These are phyloP conservation scores for Penaeus chinensis DNA, from an alignment of 1,140 invertebrate species.

Conservation along the genomic window DNA sequence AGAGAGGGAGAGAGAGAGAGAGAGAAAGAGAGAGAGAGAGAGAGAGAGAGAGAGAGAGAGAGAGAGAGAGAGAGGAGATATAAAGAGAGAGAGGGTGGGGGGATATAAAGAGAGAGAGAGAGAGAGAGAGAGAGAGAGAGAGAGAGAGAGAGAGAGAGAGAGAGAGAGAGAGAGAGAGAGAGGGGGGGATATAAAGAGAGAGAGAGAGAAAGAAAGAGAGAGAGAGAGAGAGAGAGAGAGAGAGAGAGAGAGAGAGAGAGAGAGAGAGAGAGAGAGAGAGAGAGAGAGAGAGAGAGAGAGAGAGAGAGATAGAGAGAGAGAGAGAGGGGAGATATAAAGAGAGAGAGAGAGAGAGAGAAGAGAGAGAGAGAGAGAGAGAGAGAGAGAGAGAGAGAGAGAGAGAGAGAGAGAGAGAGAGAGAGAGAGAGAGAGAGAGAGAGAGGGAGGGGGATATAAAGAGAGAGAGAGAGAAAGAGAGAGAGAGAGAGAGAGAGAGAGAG, in stretches of 20 bases:
- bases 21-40: too few relatives aligned
- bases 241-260: conserved; percentile 12
- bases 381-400: background rate
- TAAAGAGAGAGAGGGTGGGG: conserved; percentile 13
- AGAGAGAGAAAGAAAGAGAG: background rate
- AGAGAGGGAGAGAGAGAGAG: too few relatives aligned
- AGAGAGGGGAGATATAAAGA: background rate
- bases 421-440: too few relatives aligned
- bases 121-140: background rate
- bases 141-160: conserved; percentile 35
- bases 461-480: too few relatives aligned
- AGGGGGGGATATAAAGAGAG: conserved; percentile 4
- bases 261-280: conserved; percentile 11
- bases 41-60: too few relatives aligned
- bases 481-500: too few relatives aligned
- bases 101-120: conserved; percentile 1
- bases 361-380: background rate
- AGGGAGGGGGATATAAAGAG: too few relatives aligned
- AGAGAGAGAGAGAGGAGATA: background rate
- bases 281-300: background rate
- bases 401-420: too few relatives aligned
- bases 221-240: conserved; percentile 4
- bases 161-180: conserved; percentile 33
- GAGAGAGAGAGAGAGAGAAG: background rate
- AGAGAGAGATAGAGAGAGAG: background rate